These are phyloP conservation scores for Drosophila pseudotakahashii DNA, from an alignment of 2,888 invertebrate species.

Conservation along the genomic window DNA sequence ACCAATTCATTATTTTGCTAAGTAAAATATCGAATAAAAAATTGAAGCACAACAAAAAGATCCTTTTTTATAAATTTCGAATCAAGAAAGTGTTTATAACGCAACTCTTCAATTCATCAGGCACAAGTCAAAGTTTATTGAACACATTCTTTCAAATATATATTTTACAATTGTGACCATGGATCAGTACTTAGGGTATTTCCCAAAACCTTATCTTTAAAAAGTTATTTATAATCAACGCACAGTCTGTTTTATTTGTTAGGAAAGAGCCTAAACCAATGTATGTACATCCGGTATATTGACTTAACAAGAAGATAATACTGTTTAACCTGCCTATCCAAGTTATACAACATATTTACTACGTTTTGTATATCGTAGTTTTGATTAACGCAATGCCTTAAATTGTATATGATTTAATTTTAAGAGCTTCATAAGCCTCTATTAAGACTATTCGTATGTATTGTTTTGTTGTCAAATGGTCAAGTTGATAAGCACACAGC, in stretches of 20 bases:
- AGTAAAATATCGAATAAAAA: slow-evolving; percentile 3
- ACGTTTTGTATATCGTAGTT: too few species aligned
- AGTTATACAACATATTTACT: background rate
- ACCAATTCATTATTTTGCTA: background rate
- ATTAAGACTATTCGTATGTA: background rate
- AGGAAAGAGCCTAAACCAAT: background rate
- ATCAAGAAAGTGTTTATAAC: background rate
- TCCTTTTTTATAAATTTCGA: background rate
- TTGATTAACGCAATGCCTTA: background rate
- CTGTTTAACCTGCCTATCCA: background rate
- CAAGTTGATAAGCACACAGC: slow-evolving; percentile 14
- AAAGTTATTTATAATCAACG: slow-evolving; percentile 16
- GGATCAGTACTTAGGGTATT: slow-evolving; percentile 8
- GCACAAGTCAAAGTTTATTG: background rate
- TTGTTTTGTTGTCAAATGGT: slow-evolving; percentile 5
- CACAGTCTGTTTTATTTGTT: slow-evolving; percentile 1
- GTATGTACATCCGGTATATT: slow-evolving; percentile 24
- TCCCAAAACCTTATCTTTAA: slow-evolving; percentile 18
- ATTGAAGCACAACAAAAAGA: background rate
- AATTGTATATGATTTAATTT: background rate
- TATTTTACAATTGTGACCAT: background rate
- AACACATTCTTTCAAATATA: slow-evolving; percentile 2
- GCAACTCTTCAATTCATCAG: background rate
- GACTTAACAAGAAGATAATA: slow-evolving; percentile 14
- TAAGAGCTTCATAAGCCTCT: background rate